phyloP scores from a whole-genome alignment of 1,140 invertebrate genomes.

The Tetramorium alpestre region DNA sequence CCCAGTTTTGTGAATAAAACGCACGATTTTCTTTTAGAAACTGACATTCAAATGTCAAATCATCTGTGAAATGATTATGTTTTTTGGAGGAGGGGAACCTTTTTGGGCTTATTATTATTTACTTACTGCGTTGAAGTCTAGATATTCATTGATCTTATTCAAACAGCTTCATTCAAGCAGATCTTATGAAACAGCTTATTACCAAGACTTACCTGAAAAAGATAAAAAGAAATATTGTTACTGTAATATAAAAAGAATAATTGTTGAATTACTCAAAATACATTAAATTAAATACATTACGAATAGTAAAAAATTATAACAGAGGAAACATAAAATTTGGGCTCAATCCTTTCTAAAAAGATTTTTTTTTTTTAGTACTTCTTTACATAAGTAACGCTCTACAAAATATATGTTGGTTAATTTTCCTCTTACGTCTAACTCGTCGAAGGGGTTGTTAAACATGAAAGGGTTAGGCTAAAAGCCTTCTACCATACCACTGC shows the following conservation, averaged over 20 bases:
- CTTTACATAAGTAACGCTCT: neutral
- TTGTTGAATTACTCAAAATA: neutral
- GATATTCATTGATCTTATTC: neutral
- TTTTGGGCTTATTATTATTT: neutral
- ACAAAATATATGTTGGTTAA: neutral
- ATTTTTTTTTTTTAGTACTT: neutral
- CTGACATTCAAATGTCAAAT: neutral
- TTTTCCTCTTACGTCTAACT: neutral
- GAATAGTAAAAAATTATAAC: slow-evolving; percentile 1
- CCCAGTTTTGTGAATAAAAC: slow-evolving; percentile 44
- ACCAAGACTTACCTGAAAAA: slow-evolving; percentile 66
- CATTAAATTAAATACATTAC: neutral
- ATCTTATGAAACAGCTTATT: no score
- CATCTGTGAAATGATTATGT: neutral
- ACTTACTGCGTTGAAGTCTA: slow-evolving; percentile 1
- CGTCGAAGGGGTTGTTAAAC: slow-evolving; percentile 14
- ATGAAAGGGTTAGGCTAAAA: slow-evolving; percentile 26
- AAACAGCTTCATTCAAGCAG: no score
- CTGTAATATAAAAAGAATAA: no score
- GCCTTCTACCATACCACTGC: neutral
- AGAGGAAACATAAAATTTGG: neutral
- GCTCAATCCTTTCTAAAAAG: neutral
- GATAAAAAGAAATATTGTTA: slow-evolving; percentile 19
- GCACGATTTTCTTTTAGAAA: neutral
- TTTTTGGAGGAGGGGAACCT: neutral